Base-by-base conservation (phyloP, 2,888 invertebrate genomes). In the Gasteruption jaculator region DNA sequence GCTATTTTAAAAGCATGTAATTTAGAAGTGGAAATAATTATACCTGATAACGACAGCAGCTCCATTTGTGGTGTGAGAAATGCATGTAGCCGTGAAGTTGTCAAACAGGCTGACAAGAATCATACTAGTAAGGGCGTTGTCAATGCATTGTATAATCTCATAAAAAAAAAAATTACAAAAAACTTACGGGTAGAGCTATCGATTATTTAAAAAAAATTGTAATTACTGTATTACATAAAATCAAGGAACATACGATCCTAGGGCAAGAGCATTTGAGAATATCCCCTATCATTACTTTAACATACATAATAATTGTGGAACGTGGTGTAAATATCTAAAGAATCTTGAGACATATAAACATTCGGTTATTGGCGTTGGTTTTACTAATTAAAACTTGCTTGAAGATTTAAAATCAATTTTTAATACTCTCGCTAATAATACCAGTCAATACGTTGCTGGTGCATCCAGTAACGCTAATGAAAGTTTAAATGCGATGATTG, bases 51-150 rank as follows among this genome's bases (percentile, higher is more conserved):
- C 31, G 53, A 53, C 38, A 49, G 45, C 20, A 39, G 42, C 26
- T 38, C 48, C 5, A 56, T 53, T 43, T 34, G 31, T 38, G 50
- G 49, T 5, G 39, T 52, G 6, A 25, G 49, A 38, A 35, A 29
- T 7, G 45, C 31, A 10, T 45, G 11, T 43, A 12, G 41, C 16
- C 45, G 50, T 16, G 41, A 52, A 32, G 12, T 53, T 29, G 15
- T 52, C 7, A 50, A 54, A 29, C 45, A 46, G 14, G 45, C 46
- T 6, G 48, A 53, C 38, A 49, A 48, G 45, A 50, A 50, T 43
- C 45, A 53, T 39, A 50, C 42, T 4, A 30, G 16, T 11, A 50
- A 50, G 39, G 45, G 45, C 32, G 44, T 51, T 18, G 43, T 39
- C 8, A 42, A 21, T 15, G 41, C 45, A 36, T 38, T 52, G 24